A percentile compares a stretch with the other conserved stretches of the same genome.
These are phyloP conservation scores for Choloepus didactylus DNA, from an alignment of 2,797 vertebrate genomes.

Conservation along the genomic window DNA sequence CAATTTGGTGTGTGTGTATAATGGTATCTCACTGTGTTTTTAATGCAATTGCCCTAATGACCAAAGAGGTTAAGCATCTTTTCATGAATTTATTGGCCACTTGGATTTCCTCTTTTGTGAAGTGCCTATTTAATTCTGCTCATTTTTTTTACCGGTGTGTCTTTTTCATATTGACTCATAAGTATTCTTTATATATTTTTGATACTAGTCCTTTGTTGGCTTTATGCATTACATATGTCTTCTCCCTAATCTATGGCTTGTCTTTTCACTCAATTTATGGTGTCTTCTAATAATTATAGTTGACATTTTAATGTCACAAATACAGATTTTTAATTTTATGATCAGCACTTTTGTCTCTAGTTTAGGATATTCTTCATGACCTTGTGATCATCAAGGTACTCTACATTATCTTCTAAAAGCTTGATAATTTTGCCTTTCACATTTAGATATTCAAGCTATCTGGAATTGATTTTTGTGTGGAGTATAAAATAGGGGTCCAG, in stretches of 20 bases:
- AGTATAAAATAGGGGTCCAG: neutral
- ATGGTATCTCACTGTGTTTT: neutral
- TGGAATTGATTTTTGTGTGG: neutral
- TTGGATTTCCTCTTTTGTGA: neutral
- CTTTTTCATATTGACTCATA: conserved; percentile 20
- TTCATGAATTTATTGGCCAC: neutral
- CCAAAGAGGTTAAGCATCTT: conserved; percentile 27
- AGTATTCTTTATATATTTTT: neutral
- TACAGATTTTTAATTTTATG: neutral
- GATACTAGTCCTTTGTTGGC: neutral
- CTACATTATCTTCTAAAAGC: neutral
- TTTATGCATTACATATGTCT: neutral
- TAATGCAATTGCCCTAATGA: neutral
- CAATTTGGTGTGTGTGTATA: neutral
- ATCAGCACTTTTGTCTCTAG: neutral
- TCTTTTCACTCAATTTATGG: neutral
- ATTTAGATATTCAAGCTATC: conserved; percentile 2
- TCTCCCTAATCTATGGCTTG: neutral
- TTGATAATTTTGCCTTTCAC: neutral
- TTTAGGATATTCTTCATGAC: neutral
- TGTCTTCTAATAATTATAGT: neutral
- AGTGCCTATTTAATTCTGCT: neutral
- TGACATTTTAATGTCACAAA: neutral
- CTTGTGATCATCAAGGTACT: neutral
- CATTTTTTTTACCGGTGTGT: neutral